A percentile compares a stretch with the other conserved stretches of the same genome.
phyloP scores from a whole-genome alignment of 2,888 invertebrate species.

The Platynereis dumerilii region DNA sequence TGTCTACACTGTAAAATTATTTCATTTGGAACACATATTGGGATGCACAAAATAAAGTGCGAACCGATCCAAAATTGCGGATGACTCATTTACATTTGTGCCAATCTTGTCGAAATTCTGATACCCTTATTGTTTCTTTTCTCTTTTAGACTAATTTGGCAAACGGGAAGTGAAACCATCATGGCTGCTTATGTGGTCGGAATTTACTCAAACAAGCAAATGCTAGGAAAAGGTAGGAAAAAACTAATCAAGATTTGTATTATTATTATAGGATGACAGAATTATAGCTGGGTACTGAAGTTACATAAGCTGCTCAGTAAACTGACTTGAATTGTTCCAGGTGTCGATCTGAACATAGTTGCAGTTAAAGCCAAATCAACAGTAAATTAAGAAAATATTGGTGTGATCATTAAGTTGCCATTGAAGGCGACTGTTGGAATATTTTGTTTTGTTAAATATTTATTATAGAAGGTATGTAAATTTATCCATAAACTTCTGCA shows the following conservation, averaged over 20 bases:
- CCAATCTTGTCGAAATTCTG: too few relatives aligned
- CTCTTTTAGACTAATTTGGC: slow-evolving; percentile 73
- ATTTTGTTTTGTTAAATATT: neutral
- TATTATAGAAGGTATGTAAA: neutral
- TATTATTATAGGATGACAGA: neutral
- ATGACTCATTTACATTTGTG: too few relatives aligned
- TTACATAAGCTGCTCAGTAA: neutral
- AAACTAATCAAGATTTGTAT: neutral
- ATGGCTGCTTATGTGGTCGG: slow-evolving; percentile 87
- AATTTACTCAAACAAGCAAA: slow-evolving; percentile 80
- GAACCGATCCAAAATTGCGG: too few relatives aligned
- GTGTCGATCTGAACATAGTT: neutral
- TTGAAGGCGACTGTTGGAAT: neutral
- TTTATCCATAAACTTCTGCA: slow-evolving; percentile 22
- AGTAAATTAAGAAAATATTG: too few relatives aligned
- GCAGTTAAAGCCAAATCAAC: neutral
- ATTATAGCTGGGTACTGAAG: neutral
- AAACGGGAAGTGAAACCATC: slow-evolving; percentile 80
- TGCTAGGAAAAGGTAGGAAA: slow-evolving; percentile 79
- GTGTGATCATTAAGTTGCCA: neutral
- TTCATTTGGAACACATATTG: too few relatives aligned
- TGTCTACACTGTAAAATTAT: too few relatives aligned
- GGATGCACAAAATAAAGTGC: too few relatives aligned
- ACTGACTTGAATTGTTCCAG: neutral
- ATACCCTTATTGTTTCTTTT: too few relatives aligned